A percentile compares a stretch with the other conserved stretches of the same genome.
Evolutionary conservation across 2,888 invertebrate genomes (phyloP).

Genomic region (Terebella lapidaria): DNA sequence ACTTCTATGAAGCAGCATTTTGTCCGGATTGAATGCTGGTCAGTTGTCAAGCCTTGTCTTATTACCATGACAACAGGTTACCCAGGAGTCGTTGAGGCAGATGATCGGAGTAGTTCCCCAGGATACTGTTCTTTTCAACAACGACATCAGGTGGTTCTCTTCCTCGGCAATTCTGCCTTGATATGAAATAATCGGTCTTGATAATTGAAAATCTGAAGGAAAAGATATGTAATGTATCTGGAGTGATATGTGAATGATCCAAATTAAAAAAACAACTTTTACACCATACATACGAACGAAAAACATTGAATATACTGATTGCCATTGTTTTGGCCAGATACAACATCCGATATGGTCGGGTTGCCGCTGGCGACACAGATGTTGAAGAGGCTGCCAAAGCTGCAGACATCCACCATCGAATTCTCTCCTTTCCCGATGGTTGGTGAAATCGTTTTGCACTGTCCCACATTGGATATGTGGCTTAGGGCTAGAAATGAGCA

Average conservation of each 20-base stretch:
- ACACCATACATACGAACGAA: not conserved
- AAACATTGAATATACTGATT: not conserved
- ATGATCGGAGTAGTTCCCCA: constrained; percentile 59
- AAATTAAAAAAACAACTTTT: not conserved
- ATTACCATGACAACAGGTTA: no score
- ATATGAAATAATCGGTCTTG: no score
- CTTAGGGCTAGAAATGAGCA: no score
- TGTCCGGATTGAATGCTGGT: no score
- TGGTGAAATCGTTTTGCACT: no score
- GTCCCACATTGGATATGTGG: no score
- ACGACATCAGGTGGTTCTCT: constrained; percentile 72
- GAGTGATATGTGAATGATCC: no score
- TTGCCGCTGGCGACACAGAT: constrained; percentile 74
- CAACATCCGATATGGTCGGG: constrained; percentile 88
- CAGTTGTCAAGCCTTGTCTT: no score
- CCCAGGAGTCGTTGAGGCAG: constrained; percentile 54
- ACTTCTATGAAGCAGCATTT: no score
- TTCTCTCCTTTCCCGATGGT: constrained; percentile 82
- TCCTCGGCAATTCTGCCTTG: no score
- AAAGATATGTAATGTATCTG: no score
- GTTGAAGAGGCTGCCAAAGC: constrained; percentile 82
- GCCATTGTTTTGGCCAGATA: constrained; percentile 58
- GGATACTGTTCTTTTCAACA: constrained; percentile 92
- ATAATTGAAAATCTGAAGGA: no score
- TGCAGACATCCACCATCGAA: constrained; percentile 90